Evolutionary conservation across 1,140 invertebrate genomes (phyloP).

Genomic region (Ostrea edulis): DNA sequence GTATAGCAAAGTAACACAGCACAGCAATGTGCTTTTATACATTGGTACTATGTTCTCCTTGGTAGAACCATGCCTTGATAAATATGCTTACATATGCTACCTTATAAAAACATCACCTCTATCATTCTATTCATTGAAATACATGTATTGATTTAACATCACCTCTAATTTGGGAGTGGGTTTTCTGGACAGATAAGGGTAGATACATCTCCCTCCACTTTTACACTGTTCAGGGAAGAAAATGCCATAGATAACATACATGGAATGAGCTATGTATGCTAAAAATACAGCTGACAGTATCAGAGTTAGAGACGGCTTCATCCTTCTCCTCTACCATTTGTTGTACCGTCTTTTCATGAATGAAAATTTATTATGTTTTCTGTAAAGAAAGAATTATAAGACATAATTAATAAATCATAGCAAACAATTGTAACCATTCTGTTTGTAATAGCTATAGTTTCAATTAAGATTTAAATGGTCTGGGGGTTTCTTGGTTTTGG

Average conservation of each 20-base stretch:
- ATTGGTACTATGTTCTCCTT: too few relatives aligned
- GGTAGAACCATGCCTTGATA: too few relatives aligned
- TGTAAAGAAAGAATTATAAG: background rate
- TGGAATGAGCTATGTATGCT: slow-evolving; percentile 86
- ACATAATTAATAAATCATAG: background rate
- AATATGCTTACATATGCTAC: too few relatives aligned
- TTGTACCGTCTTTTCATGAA: background rate
- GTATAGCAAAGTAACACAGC: too few relatives aligned
- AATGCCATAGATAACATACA: slow-evolving; percentile 86
- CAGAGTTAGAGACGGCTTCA: slow-evolving; percentile 63
- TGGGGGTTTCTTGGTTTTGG: too few relatives aligned
- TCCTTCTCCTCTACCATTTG: slow-evolving; percentile 40
- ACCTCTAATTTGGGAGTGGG: slow-evolving; percentile 81
- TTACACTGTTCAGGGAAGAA: slow-evolving; percentile 87
- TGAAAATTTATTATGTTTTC: background rate
- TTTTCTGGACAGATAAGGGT: slow-evolving; percentile 72
- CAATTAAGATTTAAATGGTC: too few relatives aligned
- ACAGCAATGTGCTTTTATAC: too few relatives aligned
- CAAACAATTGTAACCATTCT: background rate
- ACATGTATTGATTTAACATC: slow-evolving; percentile 73
- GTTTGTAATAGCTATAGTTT: too few relatives aligned
- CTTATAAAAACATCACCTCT: too few relatives aligned
- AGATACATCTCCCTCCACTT: slow-evolving; percentile 77
- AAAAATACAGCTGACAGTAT: slow-evolving; percentile 84
- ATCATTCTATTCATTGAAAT: too few relatives aligned